phyloP scores from a whole-genome alignment of 2,113 vertebrate genomes.

The Cochlearius cochlearius region DNA sequence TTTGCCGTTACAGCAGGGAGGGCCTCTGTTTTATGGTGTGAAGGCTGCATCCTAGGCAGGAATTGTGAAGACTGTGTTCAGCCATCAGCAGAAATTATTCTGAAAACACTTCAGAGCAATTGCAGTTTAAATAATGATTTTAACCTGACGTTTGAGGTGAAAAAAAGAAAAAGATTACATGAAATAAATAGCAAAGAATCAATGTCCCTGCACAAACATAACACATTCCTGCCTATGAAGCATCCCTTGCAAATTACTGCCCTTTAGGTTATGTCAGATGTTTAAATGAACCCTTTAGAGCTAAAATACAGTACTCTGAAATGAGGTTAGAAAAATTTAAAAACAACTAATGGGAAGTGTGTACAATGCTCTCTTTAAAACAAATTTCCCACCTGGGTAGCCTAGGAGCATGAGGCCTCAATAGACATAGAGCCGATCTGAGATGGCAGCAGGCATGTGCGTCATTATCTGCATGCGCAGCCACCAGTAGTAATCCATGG shows the following conservation, averaged over 20 bases:
- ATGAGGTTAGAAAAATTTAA: conserved; percentile 45
- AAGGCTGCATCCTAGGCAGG: conserved; percentile 38
- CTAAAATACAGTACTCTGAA: conserved; percentile 66
- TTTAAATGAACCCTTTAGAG: conserved; percentile 49
- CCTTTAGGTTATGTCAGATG: conserved; percentile 24
- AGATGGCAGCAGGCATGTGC: conserved; percentile 75
- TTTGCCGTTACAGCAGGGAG: not conserved
- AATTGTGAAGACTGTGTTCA: not conserved
- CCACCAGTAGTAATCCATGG: conserved; percentile 87
- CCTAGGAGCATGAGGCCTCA: not conserved
- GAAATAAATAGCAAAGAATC: conserved; percentile 56
- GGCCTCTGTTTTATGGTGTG: not conserved
- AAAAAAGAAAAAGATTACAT: not conserved
- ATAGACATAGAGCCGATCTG: conserved; percentile 76
- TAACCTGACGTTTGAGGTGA: not conserved
- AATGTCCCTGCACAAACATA: not conserved
- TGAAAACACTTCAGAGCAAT: not conserved
- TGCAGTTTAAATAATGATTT: not conserved
- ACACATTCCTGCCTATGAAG: conserved; percentile 8
- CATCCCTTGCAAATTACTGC: conserved; percentile 2
- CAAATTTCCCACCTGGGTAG: not conserved
- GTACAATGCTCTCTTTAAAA: conserved; percentile 6
- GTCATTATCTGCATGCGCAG: conserved; percentile 82
- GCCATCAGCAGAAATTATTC: not conserved
- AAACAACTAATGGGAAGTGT: not conserved